Base-by-base conservation (phyloP, 2,797 vertebrate species). In the Tangara arthus region DNA sequence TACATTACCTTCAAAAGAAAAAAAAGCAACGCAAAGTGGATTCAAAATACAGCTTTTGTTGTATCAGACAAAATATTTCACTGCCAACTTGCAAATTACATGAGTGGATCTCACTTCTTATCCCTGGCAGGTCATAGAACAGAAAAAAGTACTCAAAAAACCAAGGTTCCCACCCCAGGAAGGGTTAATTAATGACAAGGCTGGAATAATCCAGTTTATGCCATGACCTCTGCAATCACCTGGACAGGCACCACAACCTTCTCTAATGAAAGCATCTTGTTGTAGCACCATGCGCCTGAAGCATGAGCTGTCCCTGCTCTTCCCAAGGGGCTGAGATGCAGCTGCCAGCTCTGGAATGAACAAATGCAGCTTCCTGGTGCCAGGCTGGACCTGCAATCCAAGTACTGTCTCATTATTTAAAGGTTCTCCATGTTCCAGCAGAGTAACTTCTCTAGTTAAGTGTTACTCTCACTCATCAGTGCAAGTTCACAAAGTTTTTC, bases 391-490 rank as follows among this genome's bases (percentile, higher is more conserved):
- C 53, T 16, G 12, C 50, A 69, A 8, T 4, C 44, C 22, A 21
- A 60, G 16, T 5, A 30, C 10, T 22, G 15, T 4, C 13, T 13
- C 11, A 7, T n/a, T 13, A 7, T 4, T 28, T 1, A 47, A 65
- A n/a, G 27, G n/a, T 34, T 55, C 1, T 1, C 6, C 28, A 23
- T 0, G 3, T 9, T 42, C 12, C 20, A 20, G 1, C 11, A 8
- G 32, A 44, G 35, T 16, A 73, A 47, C 53, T 61, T 21, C 42
- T 47, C 46, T 4, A 37, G 8, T 7, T 20, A 46, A 37, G 8
- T 1, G 37, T 34, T 37, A 42, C 26, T 85, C 70, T 56, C 11
- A 8, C 42, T 69, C 32, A 32, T 1, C 35, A 69, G 42, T 12
- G 4, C 6, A 71, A 30, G 15, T 6, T 50, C 2, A 65, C 0